Conservation (phyloP, 2,888 invertebrate genomes). For the Dorcus hopei region DNA sequence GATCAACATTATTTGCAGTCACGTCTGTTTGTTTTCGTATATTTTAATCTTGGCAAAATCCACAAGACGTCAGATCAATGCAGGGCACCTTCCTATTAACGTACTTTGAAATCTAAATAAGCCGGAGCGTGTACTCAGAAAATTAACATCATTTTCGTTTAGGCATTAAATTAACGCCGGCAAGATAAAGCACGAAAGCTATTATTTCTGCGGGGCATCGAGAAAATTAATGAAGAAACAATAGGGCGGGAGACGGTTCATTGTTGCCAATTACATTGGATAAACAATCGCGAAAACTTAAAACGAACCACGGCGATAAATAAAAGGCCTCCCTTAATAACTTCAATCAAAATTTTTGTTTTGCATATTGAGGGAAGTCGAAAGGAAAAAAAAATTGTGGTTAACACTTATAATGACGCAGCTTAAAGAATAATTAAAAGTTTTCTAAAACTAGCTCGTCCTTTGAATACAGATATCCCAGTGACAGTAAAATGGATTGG, state of each 20-base stretch:
- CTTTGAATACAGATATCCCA: conserved; percentile 15
- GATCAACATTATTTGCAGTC: too few species aligned
- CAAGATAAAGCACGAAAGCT: conserved; percentile 17
- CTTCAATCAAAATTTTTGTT: neutral
- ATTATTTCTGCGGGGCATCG: conserved; percentile 4
- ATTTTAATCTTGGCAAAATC: too few species aligned
- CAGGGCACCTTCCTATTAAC: too few species aligned
- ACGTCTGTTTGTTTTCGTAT: too few species aligned
- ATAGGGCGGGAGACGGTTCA: neutral
- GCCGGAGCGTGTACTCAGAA: conserved; percentile 6
- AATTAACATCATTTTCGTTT: conserved; percentile 12
- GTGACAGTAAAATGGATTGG: conserved; percentile 27
- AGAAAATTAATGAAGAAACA: neutral
- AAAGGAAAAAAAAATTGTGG: too few species aligned
- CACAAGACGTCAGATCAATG: too few species aligned
- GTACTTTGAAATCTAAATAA: conserved; percentile 1
- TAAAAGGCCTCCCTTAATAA: too few species aligned
- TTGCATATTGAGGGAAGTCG: too few species aligned
- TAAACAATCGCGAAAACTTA: too few species aligned
- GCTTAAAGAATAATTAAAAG: neutral
- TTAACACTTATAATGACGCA: neutral
- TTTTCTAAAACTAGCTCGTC: neutral
- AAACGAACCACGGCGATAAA: too few species aligned
- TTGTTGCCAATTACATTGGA: neutral
- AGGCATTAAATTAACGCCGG: conserved; percentile 11